Conservation (phyloP, 2,113 vertebrate species). For the Genyomyrus donnyi region DNA sequence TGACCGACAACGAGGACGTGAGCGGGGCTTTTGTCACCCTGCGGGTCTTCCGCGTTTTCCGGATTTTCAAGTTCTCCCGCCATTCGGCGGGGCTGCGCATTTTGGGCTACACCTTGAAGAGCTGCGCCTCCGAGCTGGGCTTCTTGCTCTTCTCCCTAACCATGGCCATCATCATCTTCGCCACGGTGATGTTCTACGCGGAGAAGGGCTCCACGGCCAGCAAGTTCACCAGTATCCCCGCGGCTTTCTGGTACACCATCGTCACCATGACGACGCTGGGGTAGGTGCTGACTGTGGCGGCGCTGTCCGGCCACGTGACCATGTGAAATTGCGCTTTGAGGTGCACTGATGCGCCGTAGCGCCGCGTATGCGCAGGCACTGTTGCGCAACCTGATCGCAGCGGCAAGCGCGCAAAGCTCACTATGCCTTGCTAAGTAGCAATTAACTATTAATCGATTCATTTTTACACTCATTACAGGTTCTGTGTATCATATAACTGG, state of each 20-base stretch:
- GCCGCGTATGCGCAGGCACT: neutral
- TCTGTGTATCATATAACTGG: neutral
- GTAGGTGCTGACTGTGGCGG: constrained; percentile 62
- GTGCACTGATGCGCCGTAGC: neutral
- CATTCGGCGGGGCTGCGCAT: constrained; percentile 94
- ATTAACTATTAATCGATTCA: neutral
- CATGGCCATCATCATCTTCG: constrained; percentile 99
- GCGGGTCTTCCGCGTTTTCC: constrained; percentile 90
- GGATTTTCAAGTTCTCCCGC: constrained; percentile 97
- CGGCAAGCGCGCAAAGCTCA: neutral
- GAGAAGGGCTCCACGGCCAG: constrained; percentile 86
- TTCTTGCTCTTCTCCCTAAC: constrained; percentile 97
- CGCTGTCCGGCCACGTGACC: neutral
- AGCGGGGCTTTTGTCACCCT: constrained; percentile 96
- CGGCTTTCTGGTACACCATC: constrained; percentile 98
- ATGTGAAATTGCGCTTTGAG: neutral
- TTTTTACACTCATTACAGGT: neutral
- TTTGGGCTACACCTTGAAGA: constrained; percentile 91
- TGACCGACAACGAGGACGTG: constrained; percentile 96
- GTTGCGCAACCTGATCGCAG: neutral
- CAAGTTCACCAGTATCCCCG: constrained; percentile 97
- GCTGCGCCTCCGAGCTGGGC: constrained; percentile 93
- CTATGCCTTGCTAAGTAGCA: neutral
- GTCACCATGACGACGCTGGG: constrained; percentile 98
- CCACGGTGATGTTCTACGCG: constrained; percentile 97